A percentile compares a stretch with the other conserved stretches of the same genome.
Evolutionary conservation across 30 jellyfish, hydroid and myxozoan species (phyloP).

Genomic region (Hydra vulgaris): DNA sequence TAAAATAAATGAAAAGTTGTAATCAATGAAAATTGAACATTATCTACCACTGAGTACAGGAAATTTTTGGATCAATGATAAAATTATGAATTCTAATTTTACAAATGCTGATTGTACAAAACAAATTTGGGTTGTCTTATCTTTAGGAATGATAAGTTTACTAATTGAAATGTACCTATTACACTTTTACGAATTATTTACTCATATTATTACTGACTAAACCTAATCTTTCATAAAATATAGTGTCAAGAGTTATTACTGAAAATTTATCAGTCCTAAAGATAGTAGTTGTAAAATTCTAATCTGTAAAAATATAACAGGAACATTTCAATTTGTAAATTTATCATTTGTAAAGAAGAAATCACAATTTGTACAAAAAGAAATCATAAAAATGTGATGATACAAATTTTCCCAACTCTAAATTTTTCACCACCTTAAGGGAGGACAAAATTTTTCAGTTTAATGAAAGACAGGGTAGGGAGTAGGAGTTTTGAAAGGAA

Average conservation of each 20-base stretch:
- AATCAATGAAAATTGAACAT: neutral
- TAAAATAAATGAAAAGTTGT: neutral
- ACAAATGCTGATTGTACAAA: neutral
- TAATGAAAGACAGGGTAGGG: neutral
- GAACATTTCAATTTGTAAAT: neutral
- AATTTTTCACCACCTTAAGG: neutral
- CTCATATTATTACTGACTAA: neutral
- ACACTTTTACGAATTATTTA: neutral
- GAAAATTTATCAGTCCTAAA: neutral
- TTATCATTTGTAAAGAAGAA: neutral
- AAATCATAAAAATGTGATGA: neutral
- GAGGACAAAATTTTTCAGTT: neutral
- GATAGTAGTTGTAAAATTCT: too few species aligned
- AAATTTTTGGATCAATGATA: neutral
- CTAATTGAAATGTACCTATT: neutral
- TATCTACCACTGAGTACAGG: neutral
- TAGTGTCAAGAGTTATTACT: neutral
- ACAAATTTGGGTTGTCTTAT: neutral
- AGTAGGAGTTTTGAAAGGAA: neutral
- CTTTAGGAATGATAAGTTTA: neutral
- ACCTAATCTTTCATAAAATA: neutral
- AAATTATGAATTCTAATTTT: neutral
- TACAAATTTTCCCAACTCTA: neutral
- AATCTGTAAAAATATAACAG: too few species aligned
- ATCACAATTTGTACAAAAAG: neutral